These are phyloP conservation scores for Selene dorsalis DNA, from an alignment of 2,797 vertebrate species.

Conservation along the genomic window DNA sequence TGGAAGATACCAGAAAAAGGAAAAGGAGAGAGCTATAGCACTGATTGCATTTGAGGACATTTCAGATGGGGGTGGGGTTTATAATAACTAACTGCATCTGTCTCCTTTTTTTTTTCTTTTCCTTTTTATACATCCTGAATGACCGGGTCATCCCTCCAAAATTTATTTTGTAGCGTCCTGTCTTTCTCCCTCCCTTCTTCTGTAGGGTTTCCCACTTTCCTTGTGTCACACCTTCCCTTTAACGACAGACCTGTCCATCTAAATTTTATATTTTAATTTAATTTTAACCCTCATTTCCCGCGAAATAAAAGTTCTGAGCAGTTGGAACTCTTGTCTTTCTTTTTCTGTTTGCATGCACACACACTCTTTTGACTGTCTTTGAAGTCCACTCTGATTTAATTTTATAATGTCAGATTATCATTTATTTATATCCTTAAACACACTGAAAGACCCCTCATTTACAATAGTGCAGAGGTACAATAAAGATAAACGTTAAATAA, in stretches of 20 bases:
- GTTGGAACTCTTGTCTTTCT: conserved; percentile 70
- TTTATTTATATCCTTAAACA: too few relatives aligned
- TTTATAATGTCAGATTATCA: too few relatives aligned
- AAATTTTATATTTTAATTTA: conserved; percentile 88
- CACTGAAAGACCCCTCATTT: too few relatives aligned
- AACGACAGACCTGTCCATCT: conserved; percentile 68
- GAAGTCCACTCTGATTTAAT: neutral
- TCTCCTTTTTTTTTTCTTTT: conserved; percentile 48
- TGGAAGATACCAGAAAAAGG: conserved; percentile 66
- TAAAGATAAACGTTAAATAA: too few relatives aligned
- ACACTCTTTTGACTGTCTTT: neutral
- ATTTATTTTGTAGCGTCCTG: conserved; percentile 70
- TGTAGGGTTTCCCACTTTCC: conserved; percentile 48
- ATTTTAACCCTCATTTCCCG: conserved; percentile 87
- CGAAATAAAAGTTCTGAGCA: conserved; percentile 93
- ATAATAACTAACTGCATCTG: conserved; percentile 79
- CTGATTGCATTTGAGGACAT: conserved; percentile 81
- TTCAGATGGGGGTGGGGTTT: conserved; percentile 81
- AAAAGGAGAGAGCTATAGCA: conserved; percentile 76
- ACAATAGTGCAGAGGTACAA: too few relatives aligned
- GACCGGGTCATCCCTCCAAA: conserved; percentile 59
- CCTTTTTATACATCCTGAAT: conserved; percentile 71
- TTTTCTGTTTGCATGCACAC: conserved; percentile 5
- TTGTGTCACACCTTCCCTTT: conserved; percentile 56
- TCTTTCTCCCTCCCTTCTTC: conserved; percentile 35